A percentile compares a stretch with the other conserved stretches of the same genome.
Conservation (phyloP, 2,797 vertebrate species). For the Neosilurus mollespiculum region DNA sequence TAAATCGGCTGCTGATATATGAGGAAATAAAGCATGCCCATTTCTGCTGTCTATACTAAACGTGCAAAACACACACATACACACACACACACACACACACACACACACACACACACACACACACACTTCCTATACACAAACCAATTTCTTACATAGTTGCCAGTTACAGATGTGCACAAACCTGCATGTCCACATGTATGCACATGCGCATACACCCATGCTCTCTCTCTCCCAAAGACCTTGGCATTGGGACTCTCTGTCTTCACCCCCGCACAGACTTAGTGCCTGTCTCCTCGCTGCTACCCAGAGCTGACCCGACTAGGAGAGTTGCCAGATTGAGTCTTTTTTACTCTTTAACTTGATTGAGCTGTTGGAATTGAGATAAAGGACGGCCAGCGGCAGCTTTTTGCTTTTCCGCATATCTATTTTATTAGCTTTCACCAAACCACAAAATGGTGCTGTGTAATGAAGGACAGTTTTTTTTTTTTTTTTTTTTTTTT, state of each 20-base stretch:
- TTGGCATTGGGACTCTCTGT: conserved; percentile 29
- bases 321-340: conserved; percentile 41
- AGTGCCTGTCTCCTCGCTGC: background rate
- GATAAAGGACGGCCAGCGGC: conserved; percentile 19
- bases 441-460: conserved; percentile 12
- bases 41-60: background rate
- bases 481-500: background rate
- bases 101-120: background rate
- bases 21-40: conserved; percentile 9
- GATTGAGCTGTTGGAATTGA: conserved; percentile 12
- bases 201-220: conserved; percentile 13
- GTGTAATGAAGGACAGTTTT: background rate
- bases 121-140: conserved; percentile 33
- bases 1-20: conserved; percentile 27
- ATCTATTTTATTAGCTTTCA: conserved; percentile 2
- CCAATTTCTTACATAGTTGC: conserved; percentile 14
- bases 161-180: conserved; percentile 36
- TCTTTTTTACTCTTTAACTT: conserved; percentile 43
- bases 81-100: background rate
- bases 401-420: background rate
- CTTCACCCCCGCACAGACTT: conserved; percentile 10
- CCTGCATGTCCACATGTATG: background rate
- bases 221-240: conserved; percentile 30
- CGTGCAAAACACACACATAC: too few relatives aligned
- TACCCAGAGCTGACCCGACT: conserved; percentile 4